Evolutionary conservation across 2,888 invertebrate genomes (phyloP).

Genomic region (Rhimphoctona megacephalus): DNA sequence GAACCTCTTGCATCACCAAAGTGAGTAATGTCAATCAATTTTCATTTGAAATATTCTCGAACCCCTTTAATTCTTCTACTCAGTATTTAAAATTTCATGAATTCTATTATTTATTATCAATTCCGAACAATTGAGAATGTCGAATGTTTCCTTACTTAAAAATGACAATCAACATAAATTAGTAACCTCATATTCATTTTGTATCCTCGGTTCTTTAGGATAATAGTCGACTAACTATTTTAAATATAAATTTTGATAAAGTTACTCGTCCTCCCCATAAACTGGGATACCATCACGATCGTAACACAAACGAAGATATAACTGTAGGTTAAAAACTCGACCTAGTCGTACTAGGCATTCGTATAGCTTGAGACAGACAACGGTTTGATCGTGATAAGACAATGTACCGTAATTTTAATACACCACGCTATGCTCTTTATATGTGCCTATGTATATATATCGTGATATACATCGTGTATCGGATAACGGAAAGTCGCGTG

Average conservation of each 20-base stretch:
- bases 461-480: constrained; percentile 33
- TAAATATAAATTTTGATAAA: background rate
- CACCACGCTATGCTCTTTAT: constrained; percentile 28
- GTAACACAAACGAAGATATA: background rate
- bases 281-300: background rate
- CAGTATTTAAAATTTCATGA: background rate
- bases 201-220: background rate
- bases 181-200: background rate
- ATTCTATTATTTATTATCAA: background rate
- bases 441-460: background rate
- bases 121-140: background rate
- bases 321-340: constrained; percentile 1
- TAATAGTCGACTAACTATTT: background rate
- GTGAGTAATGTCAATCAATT: constrained; percentile 84
- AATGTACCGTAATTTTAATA: constrained; percentile 27
- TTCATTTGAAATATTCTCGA: background rate
- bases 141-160: background rate
- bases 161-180: background rate
- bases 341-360: background rate
- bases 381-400: constrained; percentile 50
- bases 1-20: constrained; percentile 88
- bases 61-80: background rate
- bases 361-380: constrained; percentile 28
- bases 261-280: background rate
- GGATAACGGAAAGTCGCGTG: constrained; percentile 51